A percentile compares a stretch with the other conserved stretches of the same genome.
Conservation (phyloP, 1,140 invertebrate genomes). For the Coelopa frigida region DNA sequence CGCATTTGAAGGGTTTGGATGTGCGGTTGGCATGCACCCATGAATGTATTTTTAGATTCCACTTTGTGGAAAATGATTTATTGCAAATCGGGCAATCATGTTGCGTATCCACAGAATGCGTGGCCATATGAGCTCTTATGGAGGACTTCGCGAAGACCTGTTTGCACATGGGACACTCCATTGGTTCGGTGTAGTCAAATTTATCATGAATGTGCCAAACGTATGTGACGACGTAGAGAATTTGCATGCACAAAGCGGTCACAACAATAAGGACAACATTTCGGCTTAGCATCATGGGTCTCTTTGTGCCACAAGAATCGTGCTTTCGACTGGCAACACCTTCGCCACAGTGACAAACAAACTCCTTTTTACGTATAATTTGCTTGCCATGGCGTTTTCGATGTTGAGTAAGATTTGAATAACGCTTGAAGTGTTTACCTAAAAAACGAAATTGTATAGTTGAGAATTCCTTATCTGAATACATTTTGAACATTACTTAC, state of each 20-base stretch:
- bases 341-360: slow-evolving; percentile 74
- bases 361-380: slow-evolving; percentile 66
- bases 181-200: slow-evolving; percentile 65
- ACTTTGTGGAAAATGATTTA: slow-evolving; percentile 78
- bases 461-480: too few species aligned
- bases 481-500: too few species aligned
- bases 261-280: slow-evolving; percentile 73
- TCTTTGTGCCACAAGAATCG: slow-evolving; percentile 80
- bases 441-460: background rate
- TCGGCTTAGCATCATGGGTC: slow-evolving; percentile 73
- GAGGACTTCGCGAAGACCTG: slow-evolving; percentile 70
- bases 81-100: slow-evolving; percentile 75
- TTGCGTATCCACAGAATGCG: slow-evolving; percentile 60
- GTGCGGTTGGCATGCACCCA: slow-evolving; percentile 81
- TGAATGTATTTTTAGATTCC: slow-evolving; percentile 79
- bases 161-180: slow-evolving; percentile 72
- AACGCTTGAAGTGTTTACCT: slow-evolving; percentile 68
- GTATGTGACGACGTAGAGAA: slow-evolving; percentile 74
- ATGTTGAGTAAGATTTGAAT: slow-evolving; percentile 80
- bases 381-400: slow-evolving; percentile 62
- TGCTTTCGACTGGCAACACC: slow-evolving; percentile 70
- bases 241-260: slow-evolving; percentile 77
- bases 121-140: slow-evolving; percentile 70
- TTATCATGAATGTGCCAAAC: slow-evolving; percentile 68
- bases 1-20: slow-evolving; percentile 79